Percentiles rank a stretch among this genome's conserved stretches.
Evolutionary conservation across 2,888 invertebrate species (phyloP).

Genomic region (Leptopterna dolabrata): DNA sequence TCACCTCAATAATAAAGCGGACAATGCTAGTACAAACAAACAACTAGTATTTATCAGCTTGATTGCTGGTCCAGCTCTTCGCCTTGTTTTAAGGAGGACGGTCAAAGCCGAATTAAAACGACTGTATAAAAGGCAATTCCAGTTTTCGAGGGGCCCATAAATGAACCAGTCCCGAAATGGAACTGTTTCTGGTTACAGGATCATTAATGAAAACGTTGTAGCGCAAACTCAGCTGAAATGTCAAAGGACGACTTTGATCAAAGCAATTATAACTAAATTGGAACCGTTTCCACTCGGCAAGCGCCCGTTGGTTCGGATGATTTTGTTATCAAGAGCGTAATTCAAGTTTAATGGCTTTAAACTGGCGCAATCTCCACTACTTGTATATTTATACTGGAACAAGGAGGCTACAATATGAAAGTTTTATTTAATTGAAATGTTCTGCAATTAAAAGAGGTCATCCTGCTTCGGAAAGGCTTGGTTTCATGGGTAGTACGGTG

Average conservation of each 20-base stretch:
- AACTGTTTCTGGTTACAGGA: background rate
- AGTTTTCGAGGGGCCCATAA: background rate
- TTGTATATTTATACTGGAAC: background rate
- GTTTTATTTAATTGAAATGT: no score
- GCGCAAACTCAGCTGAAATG: background rate
- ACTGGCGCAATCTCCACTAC: background rate
- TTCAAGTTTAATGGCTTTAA: background rate
- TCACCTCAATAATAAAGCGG: constrained; percentile 1
- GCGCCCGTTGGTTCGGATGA: background rate
- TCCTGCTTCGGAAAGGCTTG: no score
- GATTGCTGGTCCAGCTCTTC: background rate
- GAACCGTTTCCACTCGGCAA: background rate
- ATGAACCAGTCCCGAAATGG: background rate
- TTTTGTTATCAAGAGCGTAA: background rate
- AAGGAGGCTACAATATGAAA: no score
- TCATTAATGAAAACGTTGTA: constrained; percentile 2
- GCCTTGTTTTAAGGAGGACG: background rate
- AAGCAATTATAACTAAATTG: constrained; percentile 11
- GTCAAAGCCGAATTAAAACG: background rate
- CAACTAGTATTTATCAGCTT: background rate
- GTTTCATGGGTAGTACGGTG: no score
- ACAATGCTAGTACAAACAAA: background rate
- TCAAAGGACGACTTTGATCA: background rate
- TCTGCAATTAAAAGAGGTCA: no score
- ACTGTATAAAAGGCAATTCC: background rate